Evolutionary conservation across 2,888 invertebrate genomes (phyloP).

Genomic region (Heteromyza rotundicornis): DNA sequence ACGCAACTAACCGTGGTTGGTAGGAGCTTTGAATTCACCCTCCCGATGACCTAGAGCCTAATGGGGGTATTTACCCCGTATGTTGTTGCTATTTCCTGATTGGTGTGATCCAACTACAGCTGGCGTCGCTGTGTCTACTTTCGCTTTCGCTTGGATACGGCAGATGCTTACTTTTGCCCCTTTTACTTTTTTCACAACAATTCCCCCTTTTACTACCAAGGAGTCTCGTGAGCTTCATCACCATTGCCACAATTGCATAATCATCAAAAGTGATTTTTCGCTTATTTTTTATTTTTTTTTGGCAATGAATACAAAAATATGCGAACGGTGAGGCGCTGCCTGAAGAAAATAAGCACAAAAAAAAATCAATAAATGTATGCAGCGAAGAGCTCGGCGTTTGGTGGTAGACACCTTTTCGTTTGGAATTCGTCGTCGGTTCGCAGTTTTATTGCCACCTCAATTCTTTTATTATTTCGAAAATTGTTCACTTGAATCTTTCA

Average conservation of each 20-base stretch:
- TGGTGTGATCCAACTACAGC: no score
- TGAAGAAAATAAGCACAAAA: no score
- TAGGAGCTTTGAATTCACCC: no score
- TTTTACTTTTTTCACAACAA: not conserved
- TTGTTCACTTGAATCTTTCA: no score
- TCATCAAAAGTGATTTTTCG: constrained; percentile 5
- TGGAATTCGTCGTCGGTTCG: no score
- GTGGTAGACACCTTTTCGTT: not conserved
- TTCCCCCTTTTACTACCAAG: not conserved
- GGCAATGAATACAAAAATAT: constrained; percentile 19
- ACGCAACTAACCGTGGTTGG: constrained; percentile 4
- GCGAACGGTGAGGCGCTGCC: not conserved
- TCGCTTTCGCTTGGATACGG: constrained; percentile 37
- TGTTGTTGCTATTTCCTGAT: no score
- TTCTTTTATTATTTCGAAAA: no score
- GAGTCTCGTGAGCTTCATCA: no score
- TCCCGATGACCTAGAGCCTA: no score
- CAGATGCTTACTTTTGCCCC: not conserved
- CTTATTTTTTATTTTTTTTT: constrained; percentile 5
- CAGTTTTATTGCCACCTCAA: no score
- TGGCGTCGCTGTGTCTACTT: constrained; percentile 29
- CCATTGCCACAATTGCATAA: constrained; percentile 19
- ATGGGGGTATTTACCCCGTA: no score
- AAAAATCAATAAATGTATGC: not conserved
- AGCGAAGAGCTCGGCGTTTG: not conserved